Evolutionary conservation across 2,888 invertebrate genomes (phyloP).

Genomic region (Heteromurus nitidus): DNA sequence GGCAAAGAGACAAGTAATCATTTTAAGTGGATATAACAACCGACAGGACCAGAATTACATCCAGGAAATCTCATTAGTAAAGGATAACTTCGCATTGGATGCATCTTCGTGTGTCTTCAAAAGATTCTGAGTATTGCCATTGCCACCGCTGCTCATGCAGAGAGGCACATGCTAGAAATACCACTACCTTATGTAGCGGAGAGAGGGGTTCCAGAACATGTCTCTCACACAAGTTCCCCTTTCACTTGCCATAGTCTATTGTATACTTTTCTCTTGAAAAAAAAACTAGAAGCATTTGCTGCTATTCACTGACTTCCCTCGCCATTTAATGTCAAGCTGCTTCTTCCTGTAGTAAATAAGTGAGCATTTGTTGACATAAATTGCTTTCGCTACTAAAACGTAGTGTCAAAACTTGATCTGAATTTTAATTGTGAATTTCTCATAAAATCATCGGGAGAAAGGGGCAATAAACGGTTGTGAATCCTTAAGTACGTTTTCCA

Average conservation of each 20-base stretch:
- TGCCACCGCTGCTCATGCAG: too few relatives aligned
- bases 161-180: too few relatives aligned
- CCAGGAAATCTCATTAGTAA: slow-evolving; percentile 42
- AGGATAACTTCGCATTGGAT: slow-evolving; percentile 24
- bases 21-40: slow-evolving; percentile 31
- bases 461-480: background rate
- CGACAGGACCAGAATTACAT: slow-evolving; percentile 21
- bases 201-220: background rate
- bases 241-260: too few relatives aligned
- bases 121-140: too few relatives aligned
- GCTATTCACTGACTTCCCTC: background rate
- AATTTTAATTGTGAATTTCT: slow-evolving; percentile 56
- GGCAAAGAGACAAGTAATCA: slow-evolving; percentile 27
- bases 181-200: too few relatives aligned
- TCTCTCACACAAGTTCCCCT: too few relatives aligned
- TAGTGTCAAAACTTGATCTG: slow-evolving; percentile 61
- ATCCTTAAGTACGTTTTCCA: too few relatives aligned
- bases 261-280: background rate
- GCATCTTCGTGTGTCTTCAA: background rate
- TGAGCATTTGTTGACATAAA: slow-evolving; percentile 55
- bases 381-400: slow-evolving; percentile 49
- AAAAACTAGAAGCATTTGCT: background rate
- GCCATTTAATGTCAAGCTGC: slow-evolving; percentile 15
- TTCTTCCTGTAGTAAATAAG: slow-evolving; percentile 45
- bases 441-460: slow-evolving; percentile 48